Percentiles rank a stretch among this genome's conserved stretches.
Conservation (phyloP, 2,888 invertebrate species). For the Cyaniris semiargus region DNA sequence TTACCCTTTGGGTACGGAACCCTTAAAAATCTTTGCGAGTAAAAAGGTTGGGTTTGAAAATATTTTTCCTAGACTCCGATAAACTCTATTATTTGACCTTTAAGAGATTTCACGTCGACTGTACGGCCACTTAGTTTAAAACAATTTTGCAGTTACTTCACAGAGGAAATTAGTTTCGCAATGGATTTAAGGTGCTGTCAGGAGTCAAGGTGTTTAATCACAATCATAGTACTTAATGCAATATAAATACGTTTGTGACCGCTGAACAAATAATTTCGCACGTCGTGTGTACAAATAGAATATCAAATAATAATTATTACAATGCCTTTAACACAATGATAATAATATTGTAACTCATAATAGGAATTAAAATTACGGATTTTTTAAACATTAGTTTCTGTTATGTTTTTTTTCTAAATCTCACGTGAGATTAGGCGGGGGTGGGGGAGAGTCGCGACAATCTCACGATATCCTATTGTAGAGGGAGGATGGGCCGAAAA, state of each 20-base stretch:
- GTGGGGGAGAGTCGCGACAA: too few relatives aligned
- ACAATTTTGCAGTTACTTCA: slow-evolving; percentile 11
- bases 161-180: slow-evolving; percentile 12
- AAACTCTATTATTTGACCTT: slow-evolving; percentile 22
- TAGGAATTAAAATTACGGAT: too few relatives aligned
- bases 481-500: too few relatives aligned
- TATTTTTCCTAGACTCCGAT: slow-evolving; percentile 40
- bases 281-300: background rate
- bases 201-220: background rate
- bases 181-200: slow-evolving; percentile 1
- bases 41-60: slow-evolving; percentile 43
- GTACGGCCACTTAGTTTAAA: slow-evolving; percentile 12
- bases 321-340: too few relatives aligned
- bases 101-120: background rate
- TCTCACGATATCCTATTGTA: too few relatives aligned
- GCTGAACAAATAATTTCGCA: background rate
- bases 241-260: background rate
- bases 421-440: too few relatives aligned
- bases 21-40: slow-evolving; percentile 44
- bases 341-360: too few relatives aligned
- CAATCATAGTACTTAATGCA: background rate
- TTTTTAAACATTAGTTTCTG: too few relatives aligned
- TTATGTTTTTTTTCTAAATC: too few relatives aligned
- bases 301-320: too few relatives aligned
- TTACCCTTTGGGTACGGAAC: too few relatives aligned